A percentile compares a stretch with the other conserved stretches of the same genome.
Evolutionary conservation across 1,140 invertebrate species (phyloP).

Genomic region (Ceratosolen solmsi): DNA sequence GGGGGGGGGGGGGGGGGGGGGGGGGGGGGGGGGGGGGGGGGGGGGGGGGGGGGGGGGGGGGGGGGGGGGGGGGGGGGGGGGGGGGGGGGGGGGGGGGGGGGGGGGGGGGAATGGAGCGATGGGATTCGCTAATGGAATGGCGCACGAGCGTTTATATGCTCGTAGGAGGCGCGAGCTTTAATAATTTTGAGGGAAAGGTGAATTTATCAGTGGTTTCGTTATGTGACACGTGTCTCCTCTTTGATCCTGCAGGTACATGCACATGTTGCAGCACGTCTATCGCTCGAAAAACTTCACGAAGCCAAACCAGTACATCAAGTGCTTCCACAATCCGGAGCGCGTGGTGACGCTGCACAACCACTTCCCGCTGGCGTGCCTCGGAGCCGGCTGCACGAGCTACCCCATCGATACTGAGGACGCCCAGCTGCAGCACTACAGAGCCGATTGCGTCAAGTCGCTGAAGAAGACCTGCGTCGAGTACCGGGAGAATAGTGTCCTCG

Average conservation of each 20-base stretch:
- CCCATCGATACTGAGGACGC: slow-evolving; percentile 87
- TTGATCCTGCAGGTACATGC: slow-evolving; percentile 79
- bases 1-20: no score
- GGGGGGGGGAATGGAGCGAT: background rate
- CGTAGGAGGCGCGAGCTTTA: no score
- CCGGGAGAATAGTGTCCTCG: slow-evolving; percentile 85
- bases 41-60: no score
- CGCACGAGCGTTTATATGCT: no score
- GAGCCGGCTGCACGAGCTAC: slow-evolving; percentile 89
- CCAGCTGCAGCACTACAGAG: slow-evolving; percentile 93
- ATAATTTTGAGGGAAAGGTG: no score
- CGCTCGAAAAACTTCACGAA: slow-evolving; percentile 93
- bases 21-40: no score
- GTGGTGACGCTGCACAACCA: slow-evolving; percentile 94
- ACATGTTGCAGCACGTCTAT: slow-evolving; percentile 95
- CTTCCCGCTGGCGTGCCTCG: slow-evolving; percentile 91
- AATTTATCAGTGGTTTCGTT: no score
- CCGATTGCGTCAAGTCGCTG: slow-evolving; percentile 91
- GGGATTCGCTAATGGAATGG: no score
- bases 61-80: no score
- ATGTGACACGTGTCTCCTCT: background rate
- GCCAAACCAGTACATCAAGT: slow-evolving; percentile 94
- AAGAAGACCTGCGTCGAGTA: slow-evolving; percentile 90
- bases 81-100: no score
- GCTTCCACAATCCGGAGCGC: slow-evolving; percentile 92